Base-by-base conservation (phyloP, 2,113 vertebrate species). In the Psammodynastes pulverulentus region DNA sequence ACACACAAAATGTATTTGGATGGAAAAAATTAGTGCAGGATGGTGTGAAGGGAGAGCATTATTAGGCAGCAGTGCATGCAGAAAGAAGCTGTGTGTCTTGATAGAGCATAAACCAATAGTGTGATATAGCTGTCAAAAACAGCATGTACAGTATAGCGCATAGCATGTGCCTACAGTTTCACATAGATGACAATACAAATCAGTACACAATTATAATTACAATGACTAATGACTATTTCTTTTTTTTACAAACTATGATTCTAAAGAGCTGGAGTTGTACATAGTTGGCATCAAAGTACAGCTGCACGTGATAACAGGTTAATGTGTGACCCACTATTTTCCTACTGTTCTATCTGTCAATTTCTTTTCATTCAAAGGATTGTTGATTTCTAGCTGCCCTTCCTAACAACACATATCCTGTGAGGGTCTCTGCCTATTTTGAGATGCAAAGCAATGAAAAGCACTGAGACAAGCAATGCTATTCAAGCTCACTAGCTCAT, bases 401-500 rank as follows among this genome's bases (percentile, higher is more conserved):
- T 26, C 84, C 53, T 86, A 58, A 34, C 91, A 58, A 34, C 91
- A 88, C 9, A 15, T 92, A 89, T 92, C 23, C 90, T 92, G 90
- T 90, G 89, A 89, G 94, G 94, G 93, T 1, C 1, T n/a, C 3
- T 7, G 54, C 92, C 90, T 90, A 54, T 93, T 94, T 62, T 45
- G 54, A 62, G 84, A n/a, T 79, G 92, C 87, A 94, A 96, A 88
- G 95, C 85, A 86, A 15, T 93, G 62, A 88, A 95, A 96, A 92
- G 51, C 92, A 90, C 96, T 84, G 91, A 84, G 62, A 45, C 52
- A 95, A 94, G 92, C 48, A 86, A 0, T 93, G 93, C 88, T 94
- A 93, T 93, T 95, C 87, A 94, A 95, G 93, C 95, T 95, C 93
- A 91, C 56, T 93, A 95, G 91, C 92, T 95, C 94, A 96, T 95